A percentile compares a stretch with the other conserved stretches of the same genome.
phyloP scores from a whole-genome alignment of 1,140 invertebrate species.

The Drosophila pseudoananassae region DNA sequence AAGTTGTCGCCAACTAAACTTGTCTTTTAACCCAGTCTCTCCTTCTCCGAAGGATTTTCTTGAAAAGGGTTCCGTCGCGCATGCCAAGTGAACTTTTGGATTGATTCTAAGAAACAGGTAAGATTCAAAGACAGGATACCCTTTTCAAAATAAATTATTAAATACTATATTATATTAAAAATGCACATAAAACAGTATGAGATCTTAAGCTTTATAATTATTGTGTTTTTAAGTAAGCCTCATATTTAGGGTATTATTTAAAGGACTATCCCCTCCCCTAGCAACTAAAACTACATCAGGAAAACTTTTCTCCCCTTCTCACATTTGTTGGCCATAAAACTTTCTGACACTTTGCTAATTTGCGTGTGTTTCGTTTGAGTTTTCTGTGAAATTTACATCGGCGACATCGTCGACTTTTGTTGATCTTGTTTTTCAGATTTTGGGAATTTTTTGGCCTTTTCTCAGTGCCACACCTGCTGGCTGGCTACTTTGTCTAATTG shows the following conservation, averaged over 20 bases:
- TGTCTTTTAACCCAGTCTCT: slow-evolving; percentile 14
- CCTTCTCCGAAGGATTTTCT: slow-evolving; percentile 11
- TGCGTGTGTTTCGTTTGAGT: slow-evolving; percentile 34
- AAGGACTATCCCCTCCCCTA: not conserved
- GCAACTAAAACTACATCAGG: slow-evolving; percentile 27
- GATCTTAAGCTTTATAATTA: not conserved
- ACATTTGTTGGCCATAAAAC: slow-evolving; percentile 21
- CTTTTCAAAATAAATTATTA: slow-evolving; percentile 10
- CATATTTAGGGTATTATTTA: not conserved
- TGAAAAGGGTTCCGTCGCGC: slow-evolving; percentile 19
- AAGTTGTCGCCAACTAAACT: slow-evolving; percentile 60
- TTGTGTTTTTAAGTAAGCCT: not conserved
- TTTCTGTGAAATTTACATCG: slow-evolving; percentile 39
- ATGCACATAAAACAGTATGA: not conserved
- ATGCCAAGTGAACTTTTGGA: slow-evolving; percentile 63
- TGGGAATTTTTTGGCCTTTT: not conserved
- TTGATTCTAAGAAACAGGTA: slow-evolving; percentile 20
- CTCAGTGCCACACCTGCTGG: slow-evolving; percentile 13
- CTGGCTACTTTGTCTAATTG: slow-evolving; percentile 26
- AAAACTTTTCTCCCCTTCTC: slow-evolving; percentile 27
- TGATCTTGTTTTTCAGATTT: slow-evolving; percentile 16
- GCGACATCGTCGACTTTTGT: slow-evolving; percentile 34
- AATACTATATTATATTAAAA: no score
- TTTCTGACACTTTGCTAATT: slow-evolving; percentile 49
- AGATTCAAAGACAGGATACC: slow-evolving; percentile 15